These are phyloP conservation scores for Pseudoips prasinana DNA, from an alignment of 2,888 invertebrate species.

Conservation along the genomic window DNA sequence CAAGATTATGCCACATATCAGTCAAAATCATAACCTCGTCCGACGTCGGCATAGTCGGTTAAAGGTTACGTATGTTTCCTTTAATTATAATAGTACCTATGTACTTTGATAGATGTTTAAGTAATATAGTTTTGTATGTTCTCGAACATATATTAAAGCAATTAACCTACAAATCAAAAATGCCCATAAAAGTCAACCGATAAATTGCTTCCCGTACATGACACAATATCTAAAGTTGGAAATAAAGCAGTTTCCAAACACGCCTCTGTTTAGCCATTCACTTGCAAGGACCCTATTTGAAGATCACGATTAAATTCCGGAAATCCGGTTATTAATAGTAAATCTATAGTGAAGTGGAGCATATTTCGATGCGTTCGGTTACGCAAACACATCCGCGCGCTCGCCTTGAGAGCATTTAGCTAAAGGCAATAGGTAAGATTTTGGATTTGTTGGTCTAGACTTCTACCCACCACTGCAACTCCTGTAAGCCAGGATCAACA, in stretches of 20 bases:
- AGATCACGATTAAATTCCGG: conserved; percentile 26
- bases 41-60: too few species aligned
- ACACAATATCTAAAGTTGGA: conserved; percentile 6
- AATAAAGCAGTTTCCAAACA: too few species aligned
- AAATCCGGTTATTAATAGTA: conserved; percentile 29
- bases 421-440: conserved; percentile 10
- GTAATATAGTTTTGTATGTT: too few species aligned
- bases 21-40: too few species aligned
- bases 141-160: too few species aligned
- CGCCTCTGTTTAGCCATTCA: conserved; percentile 8
- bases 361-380: conserved; percentile 22
- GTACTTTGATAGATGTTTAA: too few species aligned
- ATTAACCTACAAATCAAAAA: conserved; percentile 1
- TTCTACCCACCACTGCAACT: too few species aligned
- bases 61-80: too few species aligned
- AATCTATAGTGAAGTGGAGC: conserved; percentile 33
- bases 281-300: conserved; percentile 14
- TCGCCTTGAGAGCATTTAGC: conserved; percentile 39
- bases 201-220: conserved; percentile 16
- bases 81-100: too few species aligned
- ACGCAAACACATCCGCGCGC: conserved; percentile 38
- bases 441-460: conserved; percentile 14
- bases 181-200: conserved; percentile 3
- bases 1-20: too few species aligned
- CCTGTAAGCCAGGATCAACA: too few species aligned